Evolutionary conservation across 2,113 vertebrate genomes (phyloP).

Genomic region (Caracal caracal): DNA sequence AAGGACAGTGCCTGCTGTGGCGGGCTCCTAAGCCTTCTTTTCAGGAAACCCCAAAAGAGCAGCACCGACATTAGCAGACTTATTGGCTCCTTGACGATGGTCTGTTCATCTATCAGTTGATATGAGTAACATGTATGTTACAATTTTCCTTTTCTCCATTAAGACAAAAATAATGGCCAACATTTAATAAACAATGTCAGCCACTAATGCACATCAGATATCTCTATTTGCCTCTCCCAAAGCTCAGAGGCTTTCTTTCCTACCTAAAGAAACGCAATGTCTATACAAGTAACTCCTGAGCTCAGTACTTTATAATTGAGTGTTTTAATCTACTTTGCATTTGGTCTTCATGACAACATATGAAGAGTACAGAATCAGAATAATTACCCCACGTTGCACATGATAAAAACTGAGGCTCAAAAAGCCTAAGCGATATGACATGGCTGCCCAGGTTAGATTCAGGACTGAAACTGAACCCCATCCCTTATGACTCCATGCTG

Average conservation of each 20-base stretch:
- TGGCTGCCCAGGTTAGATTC: background rate
- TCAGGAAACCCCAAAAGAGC: background rate
- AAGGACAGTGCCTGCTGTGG: background rate
- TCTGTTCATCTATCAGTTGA: background rate
- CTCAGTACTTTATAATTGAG: background rate
- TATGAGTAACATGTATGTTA: background rate
- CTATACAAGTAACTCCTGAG: background rate
- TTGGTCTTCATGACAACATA: background rate
- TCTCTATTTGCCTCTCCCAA: background rate
- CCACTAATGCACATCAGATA: background rate
- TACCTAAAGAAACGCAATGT: background rate
- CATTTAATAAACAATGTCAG: background rate
- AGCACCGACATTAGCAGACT: background rate
- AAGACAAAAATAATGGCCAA: background rate
- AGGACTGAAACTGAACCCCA: background rate
- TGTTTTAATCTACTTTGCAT: background rate
- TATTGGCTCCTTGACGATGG: background rate
- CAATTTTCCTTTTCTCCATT: background rate
- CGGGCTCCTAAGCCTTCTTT: background rate
- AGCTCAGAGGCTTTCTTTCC: background rate
- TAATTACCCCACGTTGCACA: background rate
- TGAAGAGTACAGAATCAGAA: background rate
- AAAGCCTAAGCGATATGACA: background rate
- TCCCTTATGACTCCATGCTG: background rate
- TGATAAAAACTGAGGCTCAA: background rate